Conservation (phyloP, 2,888 invertebrate genomes). For the Orthosia incerta region DNA sequence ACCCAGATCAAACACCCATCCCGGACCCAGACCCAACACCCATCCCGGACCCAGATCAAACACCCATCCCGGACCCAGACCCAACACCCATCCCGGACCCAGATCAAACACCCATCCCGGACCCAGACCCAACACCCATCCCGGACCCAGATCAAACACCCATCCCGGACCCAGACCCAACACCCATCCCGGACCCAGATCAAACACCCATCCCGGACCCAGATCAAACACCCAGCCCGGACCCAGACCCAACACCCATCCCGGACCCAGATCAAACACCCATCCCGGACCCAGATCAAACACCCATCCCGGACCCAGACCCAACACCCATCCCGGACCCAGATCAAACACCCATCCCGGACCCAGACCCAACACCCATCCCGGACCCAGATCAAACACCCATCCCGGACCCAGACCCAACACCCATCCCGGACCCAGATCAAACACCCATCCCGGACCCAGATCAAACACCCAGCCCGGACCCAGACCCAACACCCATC, state of each 20-base stretch:
- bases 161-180: background rate
- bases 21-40: background rate
- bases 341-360: background rate
- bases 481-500: background rate
- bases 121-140: background rate
- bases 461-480: background rate
- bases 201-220: background rate
- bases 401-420: background rate
- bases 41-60: background rate
- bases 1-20: background rate
- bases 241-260: background rate
- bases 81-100: background rate
- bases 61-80: background rate
- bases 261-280: background rate
- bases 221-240: background rate
- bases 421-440: background rate
- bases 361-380: background rate
- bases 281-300: background rate
- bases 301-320: background rate
- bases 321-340: background rate
- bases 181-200: background rate
- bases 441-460: background rate
- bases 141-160: background rate
- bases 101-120: background rate
- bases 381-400: background rate